Base-by-base conservation (phyloP, 2,888 invertebrate genomes). In the Pharmacophagus antenor region DNA sequence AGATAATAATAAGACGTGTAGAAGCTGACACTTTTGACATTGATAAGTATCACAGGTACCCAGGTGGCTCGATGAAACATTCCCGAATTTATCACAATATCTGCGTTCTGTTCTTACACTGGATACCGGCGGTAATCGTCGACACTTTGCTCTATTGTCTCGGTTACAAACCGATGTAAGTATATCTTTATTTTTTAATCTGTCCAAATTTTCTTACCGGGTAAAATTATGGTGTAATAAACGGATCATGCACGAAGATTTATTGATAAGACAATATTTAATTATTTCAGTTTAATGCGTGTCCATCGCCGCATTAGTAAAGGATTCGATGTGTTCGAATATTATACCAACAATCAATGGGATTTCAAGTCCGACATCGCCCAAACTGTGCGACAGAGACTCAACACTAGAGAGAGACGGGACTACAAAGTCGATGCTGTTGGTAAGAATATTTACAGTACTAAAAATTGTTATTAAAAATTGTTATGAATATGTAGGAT, bases 341-440 rank as follows among this genome's bases (percentile, higher is more conserved):
- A 97, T 79, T 98, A 98, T 84, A 97, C 97, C 0, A 96, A 95
- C 77, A 96, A 96, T 76, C 96, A 97, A 64, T 98, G 98, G 98
- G 95, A 95, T 73, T 97, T 97, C 79, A 94, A 94, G 48, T 96
- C 95, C 20, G 92, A 94, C 53, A 92, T 93, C 64, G 92, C 94
- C 0, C 80, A 93, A 8, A 76, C 83, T 7, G 67, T 95, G 0
- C 84, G 95, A 27, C 77, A 84, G 2, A 77, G 85, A 5, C 85
- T 96, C 67, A 96, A 96, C 72, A 87, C 92, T 0, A 86, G 83
- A 58, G 96, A 96, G 76, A 88, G 91, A 48, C 68, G 85, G 4
- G 92, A 91, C 31, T 96, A 95, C 72, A 93, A 95, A 62, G 83
- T 95, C 0, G 95, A 96, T 65, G 93, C 94, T 1, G 85, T 93